A percentile compares a stretch with the other conserved stretches of the same genome.
phyloP scores from a whole-genome alignment of 2,797 vertebrate species.

The Poeciliopsis paucimaculata region DNA sequence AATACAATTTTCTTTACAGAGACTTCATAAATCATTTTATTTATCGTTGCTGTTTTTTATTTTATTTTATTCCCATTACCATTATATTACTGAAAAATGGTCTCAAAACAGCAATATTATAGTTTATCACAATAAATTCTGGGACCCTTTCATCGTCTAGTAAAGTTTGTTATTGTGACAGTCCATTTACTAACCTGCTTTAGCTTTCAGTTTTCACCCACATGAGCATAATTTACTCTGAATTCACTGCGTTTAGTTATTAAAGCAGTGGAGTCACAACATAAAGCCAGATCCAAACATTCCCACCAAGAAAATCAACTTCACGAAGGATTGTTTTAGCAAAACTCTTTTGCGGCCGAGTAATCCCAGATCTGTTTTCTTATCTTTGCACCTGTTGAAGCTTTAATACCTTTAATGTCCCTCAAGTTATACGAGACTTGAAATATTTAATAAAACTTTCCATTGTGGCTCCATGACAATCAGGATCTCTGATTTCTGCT shows the following conservation, averaged over 20 bases:
- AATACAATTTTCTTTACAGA: too few species aligned
- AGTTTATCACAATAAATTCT: too few species aligned
- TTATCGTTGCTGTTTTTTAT: too few species aligned
- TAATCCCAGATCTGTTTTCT: conserved; percentile 24
- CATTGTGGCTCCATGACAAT: conserved; percentile 8
- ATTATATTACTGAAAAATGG: too few species aligned
- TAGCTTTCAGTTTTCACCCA: not conserved
- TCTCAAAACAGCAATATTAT: too few species aligned
- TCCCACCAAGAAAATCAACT: not conserved
- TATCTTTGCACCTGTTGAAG: conserved; percentile 62
- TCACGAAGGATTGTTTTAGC: not conserved
- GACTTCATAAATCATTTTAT: too few species aligned
- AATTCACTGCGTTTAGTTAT: not conserved
- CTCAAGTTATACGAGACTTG: conserved; percentile 39
- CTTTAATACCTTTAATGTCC: conserved; percentile 20
- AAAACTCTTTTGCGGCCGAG: conserved; percentile 12
- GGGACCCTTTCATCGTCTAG: too few species aligned
- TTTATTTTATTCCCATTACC: too few species aligned
- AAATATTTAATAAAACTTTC: conserved; percentile 51
- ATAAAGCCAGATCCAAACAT: not conserved
- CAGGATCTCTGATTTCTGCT: conserved; percentile 57
- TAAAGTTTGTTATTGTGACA: too few species aligned
- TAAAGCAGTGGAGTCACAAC: not conserved
- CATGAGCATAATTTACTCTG: not conserved
- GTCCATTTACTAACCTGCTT: not conserved